Percentiles rank a stretch among this genome's conserved stretches.
Conservation (phyloP, 2,888 invertebrate species). For the Hartigia nigra region DNA sequence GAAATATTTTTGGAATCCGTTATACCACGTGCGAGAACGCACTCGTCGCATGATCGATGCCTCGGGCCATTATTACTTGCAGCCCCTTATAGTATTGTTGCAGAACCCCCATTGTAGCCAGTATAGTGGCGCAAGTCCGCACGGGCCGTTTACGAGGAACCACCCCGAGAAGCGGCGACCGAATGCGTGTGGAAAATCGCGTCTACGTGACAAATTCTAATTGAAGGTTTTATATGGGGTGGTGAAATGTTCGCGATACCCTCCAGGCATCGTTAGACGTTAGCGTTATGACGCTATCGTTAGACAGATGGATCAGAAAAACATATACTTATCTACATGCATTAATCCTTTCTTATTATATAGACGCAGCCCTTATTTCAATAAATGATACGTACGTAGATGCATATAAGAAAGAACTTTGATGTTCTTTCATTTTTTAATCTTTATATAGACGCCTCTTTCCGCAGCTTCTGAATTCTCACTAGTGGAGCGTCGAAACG, state of each 20-base stretch:
- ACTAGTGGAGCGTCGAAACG: conserved; percentile 13
- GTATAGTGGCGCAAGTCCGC: not conserved
- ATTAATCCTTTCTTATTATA: not conserved
- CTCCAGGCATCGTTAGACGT: conserved; percentile 9
- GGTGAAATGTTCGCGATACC: conserved; percentile 15
- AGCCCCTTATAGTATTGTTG: conserved; percentile 53
- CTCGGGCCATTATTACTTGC: conserved; percentile 59
- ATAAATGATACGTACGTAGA: not conserved
- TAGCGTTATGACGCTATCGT: not conserved
- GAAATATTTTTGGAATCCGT: conserved; percentile 9
- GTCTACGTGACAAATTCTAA: conserved; percentile 63
- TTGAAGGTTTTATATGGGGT: conserved; percentile 44
- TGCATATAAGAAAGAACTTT: not conserved
- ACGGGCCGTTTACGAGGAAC: not conserved
- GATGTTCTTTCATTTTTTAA: not conserved
- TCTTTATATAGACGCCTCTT: conserved; percentile 1
- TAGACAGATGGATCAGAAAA: not conserved
- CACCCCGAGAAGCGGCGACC: conserved; percentile 6
- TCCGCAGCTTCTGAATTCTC: conserved; percentile 8
- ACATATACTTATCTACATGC: not conserved
- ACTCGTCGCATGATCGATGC: conserved; percentile 55
- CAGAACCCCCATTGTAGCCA: conserved; percentile 31
- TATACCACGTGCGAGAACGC: conserved; percentile 18
- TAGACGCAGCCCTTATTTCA: not conserved
- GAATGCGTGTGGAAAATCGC: conserved; percentile 29